Evolutionary conservation across 2,113 vertebrate genomes (phyloP).

Genomic region (Thunnus thynnus): DNA sequence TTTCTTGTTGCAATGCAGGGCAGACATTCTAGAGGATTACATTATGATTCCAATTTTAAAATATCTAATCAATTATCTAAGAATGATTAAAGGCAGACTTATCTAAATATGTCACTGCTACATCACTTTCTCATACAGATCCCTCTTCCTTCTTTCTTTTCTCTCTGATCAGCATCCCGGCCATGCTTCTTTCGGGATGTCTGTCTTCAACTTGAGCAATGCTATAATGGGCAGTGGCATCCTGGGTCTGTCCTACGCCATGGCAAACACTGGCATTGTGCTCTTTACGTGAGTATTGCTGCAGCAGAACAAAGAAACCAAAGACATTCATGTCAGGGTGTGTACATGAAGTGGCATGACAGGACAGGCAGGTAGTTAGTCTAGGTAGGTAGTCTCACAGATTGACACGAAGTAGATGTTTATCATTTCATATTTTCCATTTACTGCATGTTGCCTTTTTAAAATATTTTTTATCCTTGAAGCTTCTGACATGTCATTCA

Average conservation of each 20-base stretch:
- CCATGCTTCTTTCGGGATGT: constrained; percentile 95
- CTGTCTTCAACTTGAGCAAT: constrained; percentile 96
- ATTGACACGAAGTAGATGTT: no score
- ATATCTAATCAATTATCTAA: neutral
- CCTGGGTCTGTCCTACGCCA: constrained; percentile 94
- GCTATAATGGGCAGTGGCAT: constrained; percentile 99
- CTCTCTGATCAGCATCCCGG: constrained; percentile 88
- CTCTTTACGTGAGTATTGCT: constrained; percentile 91
- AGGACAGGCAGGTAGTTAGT: neutral
- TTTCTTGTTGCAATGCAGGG: neutral
- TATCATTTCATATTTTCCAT: no score
- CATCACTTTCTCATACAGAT: neutral
- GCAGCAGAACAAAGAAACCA: neutral
- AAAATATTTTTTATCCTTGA: no score
- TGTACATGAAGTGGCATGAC: neutral
- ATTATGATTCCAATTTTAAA: neutral
- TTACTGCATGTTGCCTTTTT: no score
- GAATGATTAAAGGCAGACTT: neutral
- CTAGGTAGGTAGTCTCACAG: no score
- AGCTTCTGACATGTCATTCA: no score
- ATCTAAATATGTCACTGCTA: no score
- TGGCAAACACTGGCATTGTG: constrained; percentile 97
- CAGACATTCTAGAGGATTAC: neutral
- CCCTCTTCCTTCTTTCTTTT: neutral
- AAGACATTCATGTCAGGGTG: neutral